Evolutionary conservation across 2,113 vertebrate species (phyloP).

Genomic region (Malurus melanocephalus): DNA sequence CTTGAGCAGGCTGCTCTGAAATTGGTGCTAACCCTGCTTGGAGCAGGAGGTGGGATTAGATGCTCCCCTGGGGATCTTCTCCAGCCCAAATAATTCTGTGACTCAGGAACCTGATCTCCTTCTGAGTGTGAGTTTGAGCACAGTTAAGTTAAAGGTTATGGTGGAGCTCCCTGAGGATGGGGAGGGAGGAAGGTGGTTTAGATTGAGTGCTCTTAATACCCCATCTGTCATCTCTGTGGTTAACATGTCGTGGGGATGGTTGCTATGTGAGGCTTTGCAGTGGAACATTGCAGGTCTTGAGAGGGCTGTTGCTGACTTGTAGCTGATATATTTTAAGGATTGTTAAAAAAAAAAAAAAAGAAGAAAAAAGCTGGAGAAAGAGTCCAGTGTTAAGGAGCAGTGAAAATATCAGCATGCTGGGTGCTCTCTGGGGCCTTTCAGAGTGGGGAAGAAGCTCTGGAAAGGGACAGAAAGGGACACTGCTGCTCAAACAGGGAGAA

Average conservation of each 20-base stretch:
- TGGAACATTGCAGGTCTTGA: constrained; percentile 6
- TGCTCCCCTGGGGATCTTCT: constrained; percentile 17
- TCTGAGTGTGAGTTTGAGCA: not conserved
- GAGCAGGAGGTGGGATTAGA: constrained; percentile 23
- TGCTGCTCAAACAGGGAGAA: not conserved
- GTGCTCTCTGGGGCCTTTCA: not conserved
- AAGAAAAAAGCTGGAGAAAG: not conserved
- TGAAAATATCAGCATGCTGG: not conserved
- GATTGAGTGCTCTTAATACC: constrained; percentile 43
- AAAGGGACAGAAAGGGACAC: not conserved
- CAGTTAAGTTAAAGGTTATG: constrained; percentile 47
- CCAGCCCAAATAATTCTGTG: not conserved
- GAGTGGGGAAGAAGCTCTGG: not conserved
- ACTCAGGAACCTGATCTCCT: constrained; percentile 43
- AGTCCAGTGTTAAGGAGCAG: not conserved
- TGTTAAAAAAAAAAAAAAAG: not conserved
- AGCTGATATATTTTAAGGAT: not conserved
- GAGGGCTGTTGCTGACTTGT: not conserved
- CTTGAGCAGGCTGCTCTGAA: not conserved
- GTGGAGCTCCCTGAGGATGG: not conserved
- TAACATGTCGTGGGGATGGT: constrained; percentile 30
- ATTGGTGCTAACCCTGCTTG: not conserved
- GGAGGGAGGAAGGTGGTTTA: constrained; percentile 57
- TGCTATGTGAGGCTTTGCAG: constrained; percentile 9
- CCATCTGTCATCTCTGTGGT: constrained; percentile 62